phyloP scores from a whole-genome alignment of 2,113 vertebrate species.

The Syngnathoides biaculeatus region DNA sequence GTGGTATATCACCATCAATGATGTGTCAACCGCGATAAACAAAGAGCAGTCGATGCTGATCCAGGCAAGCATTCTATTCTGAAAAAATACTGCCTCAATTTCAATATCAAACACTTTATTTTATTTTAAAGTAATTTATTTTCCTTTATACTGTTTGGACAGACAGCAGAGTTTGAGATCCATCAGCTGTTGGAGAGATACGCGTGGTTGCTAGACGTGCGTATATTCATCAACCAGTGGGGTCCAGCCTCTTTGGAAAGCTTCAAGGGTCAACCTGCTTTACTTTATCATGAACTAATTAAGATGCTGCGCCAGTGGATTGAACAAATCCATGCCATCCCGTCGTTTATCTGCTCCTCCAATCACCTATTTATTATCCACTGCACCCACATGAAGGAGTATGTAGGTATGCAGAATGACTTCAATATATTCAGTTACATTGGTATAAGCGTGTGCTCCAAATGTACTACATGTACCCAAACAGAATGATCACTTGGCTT shows the following conservation, averaged over 20 bases:
- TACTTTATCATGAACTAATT: slow-evolving; percentile 60
- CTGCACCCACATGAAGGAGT: slow-evolving; percentile 50
- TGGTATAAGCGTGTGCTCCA: not conserved
- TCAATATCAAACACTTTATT: too few species aligned
- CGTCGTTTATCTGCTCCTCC: slow-evolving; percentile 56
- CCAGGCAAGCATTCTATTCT: slow-evolving; percentile 48
- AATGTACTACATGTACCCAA: not conserved
- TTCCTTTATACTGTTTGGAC: slow-evolving; percentile 7
- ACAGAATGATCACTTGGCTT: not conserved
- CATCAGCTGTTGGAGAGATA: slow-evolving; percentile 60
- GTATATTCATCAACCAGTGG: slow-evolving; percentile 67
- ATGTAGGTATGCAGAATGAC: slow-evolving; percentile 56
- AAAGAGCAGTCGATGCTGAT: slow-evolving; percentile 49
- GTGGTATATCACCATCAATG: slow-evolving; percentile 62
- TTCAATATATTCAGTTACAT: not conserved
- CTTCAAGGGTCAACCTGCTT: slow-evolving; percentile 56
- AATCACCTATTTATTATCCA: slow-evolving; percentile 69
- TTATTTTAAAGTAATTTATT: too few species aligned
- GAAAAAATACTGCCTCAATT: too few species aligned
- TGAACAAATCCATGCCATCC: slow-evolving; percentile 36
- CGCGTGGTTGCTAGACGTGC: slow-evolving; percentile 65
- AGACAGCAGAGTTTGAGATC: slow-evolving; percentile 69
- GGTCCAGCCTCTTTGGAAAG: slow-evolving; percentile 54
- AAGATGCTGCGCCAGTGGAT: slow-evolving; percentile 62
- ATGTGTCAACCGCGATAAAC: slow-evolving; percentile 47